Base-by-base conservation (phyloP, 1,140 invertebrate species). In the Cherax quadricarinatus region DNA sequence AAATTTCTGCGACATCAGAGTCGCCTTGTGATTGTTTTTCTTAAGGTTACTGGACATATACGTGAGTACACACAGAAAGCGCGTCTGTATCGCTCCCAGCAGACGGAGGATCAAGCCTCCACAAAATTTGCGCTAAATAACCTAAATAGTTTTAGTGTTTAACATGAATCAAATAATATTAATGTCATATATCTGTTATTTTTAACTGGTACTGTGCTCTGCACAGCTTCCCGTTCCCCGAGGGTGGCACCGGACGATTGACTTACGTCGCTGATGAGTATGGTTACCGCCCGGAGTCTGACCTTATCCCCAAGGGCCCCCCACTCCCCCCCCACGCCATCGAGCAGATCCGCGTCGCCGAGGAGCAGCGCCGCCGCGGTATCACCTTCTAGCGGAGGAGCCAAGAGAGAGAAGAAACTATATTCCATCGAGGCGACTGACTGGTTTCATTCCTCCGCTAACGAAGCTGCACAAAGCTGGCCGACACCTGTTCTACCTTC, bases 191-290 rank as follows among this genome's bases (percentile, higher is more conserved):
- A 41, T 41, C 2, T 41, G 30, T 41, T 41, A 41, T 41, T 41
- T 41, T 41, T 41, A 41, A 41, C 30, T 41, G 30, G 30, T 41
- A 41, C 30, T 41, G 30, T 41, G 30, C 30, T 41, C 30, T 18
- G 5, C 62, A 3, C 86, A 87, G 86, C 30, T 87, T 87, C 86
- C 66, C 86, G 18, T 70, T 87, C 51, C 60, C 62, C 57, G 86
- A 87, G 24, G 86, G 86, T n/a, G 21, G 30, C 70, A 78, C 70
- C 49, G 86, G 51, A 4, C 49, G 78, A 14, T 73, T 87, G 24
- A 75, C 5, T 1, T 87, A 53, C 53, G 70, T 53, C 12, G 86
- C 86, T 21, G 83, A 85, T 48, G 83, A 85, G 60, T 16, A 21
- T 1, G 83, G 83, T 7, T 85, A 66, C 60, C 30, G 62, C 2